Conservation (phyloP, 2,888 invertebrate species). For the Parnassius smintheus region DNA sequence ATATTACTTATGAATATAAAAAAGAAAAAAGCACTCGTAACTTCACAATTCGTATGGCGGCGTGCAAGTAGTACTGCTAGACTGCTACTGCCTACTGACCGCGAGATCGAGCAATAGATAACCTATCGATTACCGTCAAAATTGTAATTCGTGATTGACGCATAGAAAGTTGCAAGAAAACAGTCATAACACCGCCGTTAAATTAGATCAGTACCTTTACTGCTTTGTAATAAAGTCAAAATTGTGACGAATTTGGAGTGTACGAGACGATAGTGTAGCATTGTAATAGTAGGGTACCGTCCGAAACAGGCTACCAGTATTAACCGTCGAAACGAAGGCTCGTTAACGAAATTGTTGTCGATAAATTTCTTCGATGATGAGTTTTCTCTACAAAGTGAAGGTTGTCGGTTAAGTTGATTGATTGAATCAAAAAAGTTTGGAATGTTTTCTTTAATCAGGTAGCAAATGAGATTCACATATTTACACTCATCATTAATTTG, state of each 20-base stretch:
- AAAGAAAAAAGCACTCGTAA: slow-evolving; percentile 4
- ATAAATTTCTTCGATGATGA: slow-evolving; percentile 44
- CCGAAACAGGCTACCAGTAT: slow-evolving; percentile 59
- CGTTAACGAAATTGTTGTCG: slow-evolving; percentile 63
- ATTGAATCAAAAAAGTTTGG: slow-evolving; percentile 35
- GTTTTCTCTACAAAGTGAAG: slow-evolving; percentile 42
- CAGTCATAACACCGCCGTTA: not conserved
- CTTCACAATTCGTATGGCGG: slow-evolving; percentile 18
- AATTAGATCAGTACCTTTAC: slow-evolving; percentile 11
- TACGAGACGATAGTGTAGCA: slow-evolving; percentile 26
- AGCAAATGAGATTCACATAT: not conserved
- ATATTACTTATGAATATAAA: slow-evolving; percentile 36
- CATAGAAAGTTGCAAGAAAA: slow-evolving; percentile 53
- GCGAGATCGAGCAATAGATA: slow-evolving; percentile 64
- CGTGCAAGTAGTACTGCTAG: slow-evolving; percentile 48
- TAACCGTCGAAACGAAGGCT: slow-evolving; percentile 52
- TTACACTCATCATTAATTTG: not conserved
- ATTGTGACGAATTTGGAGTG: slow-evolving; percentile 32
- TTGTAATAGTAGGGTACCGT: slow-evolving; percentile 37
- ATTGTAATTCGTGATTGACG: slow-evolving; percentile 56
- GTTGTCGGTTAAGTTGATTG: slow-evolving; percentile 43
- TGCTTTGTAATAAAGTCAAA: slow-evolving; percentile 39
- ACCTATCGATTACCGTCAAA: slow-evolving; percentile 63
- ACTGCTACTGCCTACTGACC: slow-evolving; percentile 65
- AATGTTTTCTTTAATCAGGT: slow-evolving; percentile 32